Base-by-base conservation (phyloP, 2,888 invertebrate genomes). In the Drosophila birchii region DNA sequence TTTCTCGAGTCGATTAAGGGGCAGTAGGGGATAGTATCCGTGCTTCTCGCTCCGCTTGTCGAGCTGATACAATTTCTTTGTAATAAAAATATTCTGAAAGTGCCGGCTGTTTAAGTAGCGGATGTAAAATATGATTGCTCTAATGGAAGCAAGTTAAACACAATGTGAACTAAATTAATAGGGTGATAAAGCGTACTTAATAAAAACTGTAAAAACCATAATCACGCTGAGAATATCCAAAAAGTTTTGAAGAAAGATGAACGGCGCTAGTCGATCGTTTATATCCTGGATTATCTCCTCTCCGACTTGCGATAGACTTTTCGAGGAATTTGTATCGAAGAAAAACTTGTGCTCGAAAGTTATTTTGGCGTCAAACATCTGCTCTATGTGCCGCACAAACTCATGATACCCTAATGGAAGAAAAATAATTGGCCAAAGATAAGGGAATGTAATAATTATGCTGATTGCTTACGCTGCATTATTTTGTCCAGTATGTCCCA, bases 51-150 rank as follows among this genome's bases (percentile, higher is more conserved):
- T 93, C 74, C 94, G 93, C 34, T 94, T 81, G 82, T 96, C 96
- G 38, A 96, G 93, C 39, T 94, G 93, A 1, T 94, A 92, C 51
- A 97, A 93, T 77, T 95, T 94, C 66, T 94, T 93, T 0, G 95
- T 96, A 0, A 97, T 93, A 83, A 95, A 96, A 14, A 94, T 93
- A 87, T 97, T 97, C 87, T 96, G 96, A 85, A 95, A 97, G 5
- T 94, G 93, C 12, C 95, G 95, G 67, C 94, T 94, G 0, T 94
- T 95, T 82, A 96, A 92, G 91, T 95, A 97, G 92, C 95, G 96
- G 79, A 95, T 93, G 79, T 96, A 95, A 88, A 96, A 97, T 78
- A 95, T 93, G 74, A 95, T 93, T 0, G 95, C 95, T 86, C 96
- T 96, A 87, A 92, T 60, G 3, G 23, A 18, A 29, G 29, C 12